Evolutionary conservation across 2,888 invertebrate species (phyloP).

Genomic region (Ormyrus pomaceus): DNA sequence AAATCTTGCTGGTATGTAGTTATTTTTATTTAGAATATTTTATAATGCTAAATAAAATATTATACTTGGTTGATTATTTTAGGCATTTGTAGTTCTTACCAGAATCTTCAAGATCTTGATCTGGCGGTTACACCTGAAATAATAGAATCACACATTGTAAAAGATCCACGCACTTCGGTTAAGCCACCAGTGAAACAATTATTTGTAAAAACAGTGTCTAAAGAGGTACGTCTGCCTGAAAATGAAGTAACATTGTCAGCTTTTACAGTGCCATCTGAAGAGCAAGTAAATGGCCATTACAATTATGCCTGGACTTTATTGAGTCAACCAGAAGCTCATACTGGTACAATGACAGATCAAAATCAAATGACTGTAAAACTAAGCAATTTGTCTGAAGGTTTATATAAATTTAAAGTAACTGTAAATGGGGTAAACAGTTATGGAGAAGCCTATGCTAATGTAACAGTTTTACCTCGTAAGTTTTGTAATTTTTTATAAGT

Average conservation of each 20-base stretch:
- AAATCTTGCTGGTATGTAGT: slow-evolving; percentile 74
- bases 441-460: slow-evolving; percentile 91
- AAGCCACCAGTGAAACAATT: slow-evolving; percentile 81
- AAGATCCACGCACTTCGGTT: slow-evolving; percentile 70
- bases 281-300: slow-evolving; percentile 85
- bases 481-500: slow-evolving; percentile 47
- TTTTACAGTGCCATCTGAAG: slow-evolving; percentile 87
- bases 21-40: neutral
- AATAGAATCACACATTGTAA: slow-evolving; percentile 54
- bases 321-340: slow-evolving; percentile 87
- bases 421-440: slow-evolving; percentile 88
- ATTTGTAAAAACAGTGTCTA: slow-evolving; percentile 85
- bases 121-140: slow-evolving; percentile 62
- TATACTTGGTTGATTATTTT: neutral
- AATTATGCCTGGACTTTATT: slow-evolving; percentile 93
- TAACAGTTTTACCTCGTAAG: slow-evolving; percentile 88
- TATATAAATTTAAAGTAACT: slow-evolving; percentile 90
- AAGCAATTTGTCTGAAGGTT: slow-evolving; percentile 89
- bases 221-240: slow-evolving; percentile 88
- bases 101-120: slow-evolving; percentile 60
- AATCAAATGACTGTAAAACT: slow-evolving; percentile 90
- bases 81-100: slow-evolving; percentile 65
- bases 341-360: slow-evolving; percentile 87
- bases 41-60: neutral
- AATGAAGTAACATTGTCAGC: slow-evolving; percentile 91